These are phyloP conservation scores for Triplophysa rosa DNA, from an alignment of 2,113 vertebrate species.

Conservation along the genomic window DNA sequence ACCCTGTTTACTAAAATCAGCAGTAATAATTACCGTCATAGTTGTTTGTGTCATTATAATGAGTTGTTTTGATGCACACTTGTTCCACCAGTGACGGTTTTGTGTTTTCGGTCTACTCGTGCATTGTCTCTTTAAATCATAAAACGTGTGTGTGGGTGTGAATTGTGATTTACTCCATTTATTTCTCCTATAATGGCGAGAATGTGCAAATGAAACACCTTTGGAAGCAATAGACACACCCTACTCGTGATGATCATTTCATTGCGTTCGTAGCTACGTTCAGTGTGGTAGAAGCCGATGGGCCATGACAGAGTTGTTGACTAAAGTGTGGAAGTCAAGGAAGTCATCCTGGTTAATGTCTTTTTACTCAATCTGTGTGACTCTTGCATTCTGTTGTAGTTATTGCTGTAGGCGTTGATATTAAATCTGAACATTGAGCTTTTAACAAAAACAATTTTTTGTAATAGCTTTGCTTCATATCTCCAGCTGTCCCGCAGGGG, in stretches of 20 bases:
- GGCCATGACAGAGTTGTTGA: background rate
- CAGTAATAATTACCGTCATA: background rate
- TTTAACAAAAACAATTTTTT: background rate
- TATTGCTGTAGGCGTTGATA: background rate
- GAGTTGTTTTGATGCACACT: slow-evolving; percentile 24
- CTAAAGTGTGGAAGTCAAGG: background rate
- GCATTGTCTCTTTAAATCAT: background rate
- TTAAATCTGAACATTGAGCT: background rate
- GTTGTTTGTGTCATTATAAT: slow-evolving; percentile 14
- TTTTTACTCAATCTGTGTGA: background rate
- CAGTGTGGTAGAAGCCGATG: background rate
- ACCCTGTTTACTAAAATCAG: slow-evolving; percentile 2
- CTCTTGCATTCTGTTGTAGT: background rate
- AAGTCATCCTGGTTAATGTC: background rate
- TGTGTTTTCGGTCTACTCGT: no score
- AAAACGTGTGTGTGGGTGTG: background rate
- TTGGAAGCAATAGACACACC: background rate
- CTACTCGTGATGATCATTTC: background rate
- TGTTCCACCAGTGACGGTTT: background rate
- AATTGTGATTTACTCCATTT: slow-evolving; percentile 3
- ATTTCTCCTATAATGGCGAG: background rate
- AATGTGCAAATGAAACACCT: slow-evolving; percentile 15
- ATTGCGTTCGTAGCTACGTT: background rate
- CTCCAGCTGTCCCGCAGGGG: no score
- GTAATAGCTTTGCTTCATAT: no score